phyloP scores from a whole-genome alignment of 2,888 invertebrate genomes.

The Ceratothoa steindachneri region DNA sequence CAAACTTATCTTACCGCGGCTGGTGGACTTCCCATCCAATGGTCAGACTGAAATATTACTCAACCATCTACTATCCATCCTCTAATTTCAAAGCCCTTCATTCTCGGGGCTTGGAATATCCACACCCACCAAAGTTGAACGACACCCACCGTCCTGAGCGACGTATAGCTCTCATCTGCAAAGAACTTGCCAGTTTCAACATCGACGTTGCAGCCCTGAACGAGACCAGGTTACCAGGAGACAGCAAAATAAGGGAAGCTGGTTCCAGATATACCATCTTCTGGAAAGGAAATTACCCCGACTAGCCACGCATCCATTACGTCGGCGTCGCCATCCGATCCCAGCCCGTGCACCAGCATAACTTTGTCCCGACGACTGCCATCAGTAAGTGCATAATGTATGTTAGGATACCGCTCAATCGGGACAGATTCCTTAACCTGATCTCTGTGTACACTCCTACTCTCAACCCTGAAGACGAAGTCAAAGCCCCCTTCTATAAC shows the following conservation, averaged over 20 bases:
- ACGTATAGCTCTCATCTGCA: constrained; percentile 48
- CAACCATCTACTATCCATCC: too few relatives aligned
- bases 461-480: too few relatives aligned
- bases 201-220: constrained; percentile 9
- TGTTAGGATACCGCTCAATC: too few relatives aligned
- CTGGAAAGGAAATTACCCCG: neutral
- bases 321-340: constrained; percentile 10
- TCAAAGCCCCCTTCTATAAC: too few relatives aligned
- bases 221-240: neutral
- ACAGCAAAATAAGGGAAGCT: constrained; percentile 1
- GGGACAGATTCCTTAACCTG: too few relatives aligned
- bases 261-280: too few relatives aligned
- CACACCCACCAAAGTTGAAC: constrained; percentile 5
- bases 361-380: neutral
- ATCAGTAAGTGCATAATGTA: too few relatives aligned
- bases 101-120: too few relatives aligned
- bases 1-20: too few relatives aligned
- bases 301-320: neutral
- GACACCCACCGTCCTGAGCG: constrained; percentile 29
- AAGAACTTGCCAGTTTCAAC: constrained; percentile 5
- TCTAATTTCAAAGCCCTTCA: neutral
- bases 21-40: too few relatives aligned
- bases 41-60: too few relatives aligned
- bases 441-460: too few relatives aligned
- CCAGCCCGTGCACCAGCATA: constrained; percentile 4